Conservation (phyloP, 2,888 invertebrate species). For the Philereme vetulata region DNA sequence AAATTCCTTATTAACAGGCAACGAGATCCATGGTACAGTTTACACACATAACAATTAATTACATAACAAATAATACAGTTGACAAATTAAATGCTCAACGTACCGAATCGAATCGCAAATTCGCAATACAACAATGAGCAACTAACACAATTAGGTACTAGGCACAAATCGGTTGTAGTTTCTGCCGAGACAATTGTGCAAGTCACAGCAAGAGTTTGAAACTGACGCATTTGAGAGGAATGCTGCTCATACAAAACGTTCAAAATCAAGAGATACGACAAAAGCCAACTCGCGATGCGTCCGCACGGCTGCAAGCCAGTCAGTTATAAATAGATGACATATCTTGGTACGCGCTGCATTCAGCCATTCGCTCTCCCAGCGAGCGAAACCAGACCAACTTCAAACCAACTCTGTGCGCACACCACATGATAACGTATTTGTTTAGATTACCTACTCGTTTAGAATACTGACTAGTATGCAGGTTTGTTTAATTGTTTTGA, state of each 20-base stretch:
- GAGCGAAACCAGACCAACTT: constrained; percentile 67
- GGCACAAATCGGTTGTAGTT: constrained; percentile 15
- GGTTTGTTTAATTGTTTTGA: constrained; percentile 44
- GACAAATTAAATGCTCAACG: constrained; percentile 12
- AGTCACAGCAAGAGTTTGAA: constrained; percentile 36
- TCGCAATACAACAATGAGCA: constrained; percentile 23
- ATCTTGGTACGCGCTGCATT: constrained; percentile 69
- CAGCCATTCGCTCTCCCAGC: constrained; percentile 71
- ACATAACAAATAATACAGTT: too few species aligned
- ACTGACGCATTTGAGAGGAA: constrained; percentile 41
- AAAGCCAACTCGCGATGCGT: constrained; percentile 62
- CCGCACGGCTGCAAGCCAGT: constrained; percentile 67
- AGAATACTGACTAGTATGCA: constrained; percentile 40
- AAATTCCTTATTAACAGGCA: too few species aligned
- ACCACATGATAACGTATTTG: constrained; percentile 52
- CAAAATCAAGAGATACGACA: constrained; percentile 65
- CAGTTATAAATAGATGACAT: constrained; percentile 78
- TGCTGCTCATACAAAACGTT: constrained; percentile 51
- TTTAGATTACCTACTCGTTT: constrained; percentile 58
- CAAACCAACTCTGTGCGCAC: constrained; percentile 47
- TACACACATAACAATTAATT: too few species aligned
- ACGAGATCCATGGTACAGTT: too few species aligned
- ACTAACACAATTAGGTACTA: constrained; percentile 9
- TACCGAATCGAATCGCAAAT: too few species aligned
- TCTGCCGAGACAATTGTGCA: constrained; percentile 36